phyloP scores from a whole-genome alignment of 1,140 invertebrate species.

The Hirudo medicinalis region DNA sequence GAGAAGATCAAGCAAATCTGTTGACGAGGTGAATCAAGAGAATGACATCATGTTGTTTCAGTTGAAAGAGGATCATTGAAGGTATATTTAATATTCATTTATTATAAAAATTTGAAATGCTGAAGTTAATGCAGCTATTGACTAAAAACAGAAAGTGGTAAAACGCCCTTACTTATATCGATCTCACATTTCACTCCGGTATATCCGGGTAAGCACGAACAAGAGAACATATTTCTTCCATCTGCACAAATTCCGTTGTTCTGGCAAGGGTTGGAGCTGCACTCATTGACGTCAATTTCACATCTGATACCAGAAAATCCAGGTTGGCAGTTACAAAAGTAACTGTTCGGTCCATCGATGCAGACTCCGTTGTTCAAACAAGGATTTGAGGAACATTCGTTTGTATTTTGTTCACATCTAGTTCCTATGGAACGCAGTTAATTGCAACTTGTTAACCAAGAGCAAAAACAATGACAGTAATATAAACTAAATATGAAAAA shows the following conservation, averaged over 20 bases:
- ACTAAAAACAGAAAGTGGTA: background rate
- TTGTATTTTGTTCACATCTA: conserved; percentile 16
- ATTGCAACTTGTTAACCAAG: background rate
- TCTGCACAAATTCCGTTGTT: conserved; percentile 11
- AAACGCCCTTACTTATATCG: background rate
- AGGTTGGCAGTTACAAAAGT: conserved; percentile 1
- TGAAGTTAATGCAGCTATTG: no score
- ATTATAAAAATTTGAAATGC: no score
- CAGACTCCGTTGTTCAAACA: conserved; percentile 19
- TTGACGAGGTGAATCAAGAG: no score
- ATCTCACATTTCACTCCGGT: conserved; percentile 11
- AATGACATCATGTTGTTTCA: no score
- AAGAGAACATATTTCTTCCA: conserved; percentile 1
- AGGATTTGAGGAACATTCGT: conserved; percentile 18
- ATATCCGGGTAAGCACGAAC: conserved; percentile 6
- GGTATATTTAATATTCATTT: no score
- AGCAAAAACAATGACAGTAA: background rate
- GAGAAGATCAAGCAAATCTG: conserved; percentile 11
- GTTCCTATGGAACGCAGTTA: background rate
- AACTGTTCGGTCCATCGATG: conserved; percentile 6
- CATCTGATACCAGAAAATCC: conserved; percentile 10
- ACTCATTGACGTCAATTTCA: conserved; percentile 17
- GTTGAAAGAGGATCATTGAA: no score
- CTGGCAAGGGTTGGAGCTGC: conserved; percentile 7
- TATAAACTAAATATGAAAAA: background rate